These are phyloP conservation scores for Xanthia icteritia DNA, from an alignment of 2,888 invertebrate species.

Conservation along the genomic window DNA sequence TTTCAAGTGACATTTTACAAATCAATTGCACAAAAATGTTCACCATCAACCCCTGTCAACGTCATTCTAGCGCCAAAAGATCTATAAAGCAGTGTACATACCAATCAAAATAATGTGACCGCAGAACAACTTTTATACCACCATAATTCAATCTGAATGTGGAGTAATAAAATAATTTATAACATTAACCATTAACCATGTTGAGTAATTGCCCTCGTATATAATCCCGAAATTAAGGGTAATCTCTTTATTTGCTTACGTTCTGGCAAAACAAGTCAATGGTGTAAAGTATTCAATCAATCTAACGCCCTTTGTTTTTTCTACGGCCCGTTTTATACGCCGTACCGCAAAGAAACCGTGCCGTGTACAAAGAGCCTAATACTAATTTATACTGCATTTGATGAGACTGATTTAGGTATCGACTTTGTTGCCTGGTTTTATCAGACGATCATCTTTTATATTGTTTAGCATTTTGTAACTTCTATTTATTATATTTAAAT, in stretches of 20 bases:
- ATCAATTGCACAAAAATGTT: not conserved
- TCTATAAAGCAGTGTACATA: not conserved
- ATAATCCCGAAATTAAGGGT: conserved; percentile 30
- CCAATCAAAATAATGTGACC: conserved; percentile 41
- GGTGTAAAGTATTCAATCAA: conserved; percentile 17
- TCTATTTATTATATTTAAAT: not conserved
- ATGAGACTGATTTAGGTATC: conserved; percentile 59
- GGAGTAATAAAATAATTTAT: conserved; percentile 41
- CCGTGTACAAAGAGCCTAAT: not conserved
- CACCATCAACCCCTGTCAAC: not conserved
- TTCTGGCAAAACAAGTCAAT: conserved; percentile 39
- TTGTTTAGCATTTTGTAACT: conserved; percentile 19
- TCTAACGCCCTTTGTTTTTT: not conserved
- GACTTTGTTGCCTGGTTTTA: conserved; percentile 33
- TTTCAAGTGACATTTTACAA: conserved; percentile 1
- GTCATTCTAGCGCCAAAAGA: not conserved
- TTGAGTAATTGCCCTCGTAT: conserved; percentile 42
- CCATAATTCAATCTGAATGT: conserved; percentile 40
- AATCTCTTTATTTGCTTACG: conserved; percentile 27
- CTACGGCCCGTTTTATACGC: no score
- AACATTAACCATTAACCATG: conserved; percentile 27
- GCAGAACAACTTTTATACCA: conserved; percentile 30
- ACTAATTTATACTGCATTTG: conserved; percentile 45
- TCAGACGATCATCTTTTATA: conserved; percentile 28
- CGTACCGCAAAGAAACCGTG: no score